Evolutionary conservation across 1,140 invertebrate species (phyloP), one percentile per base, ranked within the genome.

Genomic region (Lethrus apterus): DNA sequence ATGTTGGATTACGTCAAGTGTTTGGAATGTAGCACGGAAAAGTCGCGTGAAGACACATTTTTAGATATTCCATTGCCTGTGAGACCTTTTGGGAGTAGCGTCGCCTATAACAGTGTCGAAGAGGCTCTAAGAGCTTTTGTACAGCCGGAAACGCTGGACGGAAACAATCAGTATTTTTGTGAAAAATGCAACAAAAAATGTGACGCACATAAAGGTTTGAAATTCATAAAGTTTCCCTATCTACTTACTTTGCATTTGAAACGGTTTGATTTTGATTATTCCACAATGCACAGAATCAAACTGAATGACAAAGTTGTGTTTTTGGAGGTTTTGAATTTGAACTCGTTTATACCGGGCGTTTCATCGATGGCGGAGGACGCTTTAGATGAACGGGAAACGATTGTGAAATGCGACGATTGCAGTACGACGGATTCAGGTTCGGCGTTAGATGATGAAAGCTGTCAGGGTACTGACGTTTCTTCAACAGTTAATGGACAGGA

Each of bases 1-100:
- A 83, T 93, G 79, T 86, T 87, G 44, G 90, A 93, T 69, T 94
- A 92, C 64, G 89, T 94, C 3, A 89, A 90, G 66, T 95, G 91
- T 70, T 65, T 92, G 23, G 84, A 89, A 68, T 95, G 92, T 71
- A 73, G 77, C 15, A 86, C 80, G 32, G 89, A 92, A 59, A 93
- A 89, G 70, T 81, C 81, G 8, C 73, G 86, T 36, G 80, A 84
- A 63, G 89, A 92, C 64, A 84, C 83, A 5, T 94, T 91, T 65
- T 70, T 92, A 9, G 91, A 94, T 71, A 88, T 95, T 46, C 87
- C 90, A 4, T 70, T 95, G 40, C 89, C 90, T 13, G 83, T 95
- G 17, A 76, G 84, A 55, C 85, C 87, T 13, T 93, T 90, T 71
- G 89, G 86, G 24, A 84, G 82, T 57, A 78, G 70, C 44, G 73